Base-by-base conservation (phyloP, 2,888 invertebrate species). In the Crossocerus cetratus region DNA sequence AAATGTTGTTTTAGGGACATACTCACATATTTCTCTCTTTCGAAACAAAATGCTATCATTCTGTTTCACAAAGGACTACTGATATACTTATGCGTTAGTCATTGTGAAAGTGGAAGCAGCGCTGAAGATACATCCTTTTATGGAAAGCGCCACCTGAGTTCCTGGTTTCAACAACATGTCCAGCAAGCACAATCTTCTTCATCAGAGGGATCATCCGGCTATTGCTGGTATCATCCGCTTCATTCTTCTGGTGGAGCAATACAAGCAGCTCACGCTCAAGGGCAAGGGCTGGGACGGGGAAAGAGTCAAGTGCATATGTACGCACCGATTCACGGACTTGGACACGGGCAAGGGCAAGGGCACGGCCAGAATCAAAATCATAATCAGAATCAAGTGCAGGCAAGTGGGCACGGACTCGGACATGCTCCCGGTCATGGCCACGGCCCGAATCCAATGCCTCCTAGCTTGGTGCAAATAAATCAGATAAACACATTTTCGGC, bases 191-290 rank as follows among this genome's bases (percentile, higher is more conserved):
- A 83, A 14, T 84, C 82, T 23, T 84, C 82, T 23, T 71, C 73
- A 8, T 72, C 77, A 42, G 87, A 88, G 3, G 77, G 82, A 4
- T 81, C 84, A 0, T 61, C 80, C 42, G 69, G 81, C 55, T 89
- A 86, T 49, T 87, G 86, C 69, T 90, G 87, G 89, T 88, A 89
- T 68, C 87, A 88, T 72, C 88, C 89, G 21, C 81, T 88, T 63
- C 87, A 88, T 69, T 83, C 88, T 1, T 84, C 89, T 0, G 81
- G 86, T 20, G 86, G 86, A 53, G 82, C 87, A 61, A 83, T 88
- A 54, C 88, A 86, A 76, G 32, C n/a, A n/a, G 32, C 32, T n/a
- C 32, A 2, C 32, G 32, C 32, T 5, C 32, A 32, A 32, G 32
- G 32, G n/a, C n/a, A n/a, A n/a, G n/a, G n/a, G n/a, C n/a, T n/a